Conservation (phyloP, 2,797 vertebrate genomes). For the Hephaestus fuliginosus region DNA sequence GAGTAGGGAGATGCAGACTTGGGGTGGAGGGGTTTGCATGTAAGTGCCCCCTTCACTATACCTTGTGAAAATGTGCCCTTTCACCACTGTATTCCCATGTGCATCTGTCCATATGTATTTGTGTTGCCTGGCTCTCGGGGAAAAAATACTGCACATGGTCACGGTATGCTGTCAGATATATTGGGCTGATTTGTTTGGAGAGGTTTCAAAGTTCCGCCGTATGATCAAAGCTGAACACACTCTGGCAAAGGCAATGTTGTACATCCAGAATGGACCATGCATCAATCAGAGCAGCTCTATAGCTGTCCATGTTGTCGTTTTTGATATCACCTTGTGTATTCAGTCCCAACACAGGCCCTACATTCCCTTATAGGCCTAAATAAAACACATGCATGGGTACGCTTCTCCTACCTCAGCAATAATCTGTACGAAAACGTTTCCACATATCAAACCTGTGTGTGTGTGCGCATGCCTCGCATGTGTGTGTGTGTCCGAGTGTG, state of each 20-base stretch:
- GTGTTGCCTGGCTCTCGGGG: slow-evolving; percentile 26
- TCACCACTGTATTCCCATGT: slow-evolving; percentile 62
- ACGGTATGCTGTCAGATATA: slow-evolving; percentile 43
- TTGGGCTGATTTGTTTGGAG: slow-evolving; percentile 39
- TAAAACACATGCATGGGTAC: slow-evolving; percentile 68
- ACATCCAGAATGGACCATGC: neutral
- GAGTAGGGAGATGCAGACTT: slow-evolving; percentile 47
- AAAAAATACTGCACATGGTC: slow-evolving; percentile 43
- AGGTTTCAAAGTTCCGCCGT: slow-evolving; percentile 29
- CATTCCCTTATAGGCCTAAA: slow-evolving; percentile 54
- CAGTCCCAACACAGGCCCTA: slow-evolving; percentile 27
- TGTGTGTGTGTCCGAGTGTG: slow-evolving; percentile 42
- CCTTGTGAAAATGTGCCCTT: slow-evolving; percentile 74
- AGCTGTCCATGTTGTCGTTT: slow-evolving; percentile 35
- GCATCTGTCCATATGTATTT: slow-evolving; percentile 68
- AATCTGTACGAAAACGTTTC: slow-evolving; percentile 68
- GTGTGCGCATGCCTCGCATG: neutral
- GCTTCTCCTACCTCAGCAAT: slow-evolving; percentile 75
- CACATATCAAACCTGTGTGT: slow-evolving; percentile 65
- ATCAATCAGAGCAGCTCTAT: slow-evolving; percentile 15
- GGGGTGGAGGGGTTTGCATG: slow-evolving; percentile 41
- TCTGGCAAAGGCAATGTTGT: neutral
- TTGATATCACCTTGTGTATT: slow-evolving; percentile 43
- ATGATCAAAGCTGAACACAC: slow-evolving; percentile 28
- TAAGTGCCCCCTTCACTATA: slow-evolving; percentile 63